Evolutionary conservation across 2,888 invertebrate genomes (phyloP), one percentile per base, ranked within the genome.

Genomic region (Ormyrus thymus): DNA sequence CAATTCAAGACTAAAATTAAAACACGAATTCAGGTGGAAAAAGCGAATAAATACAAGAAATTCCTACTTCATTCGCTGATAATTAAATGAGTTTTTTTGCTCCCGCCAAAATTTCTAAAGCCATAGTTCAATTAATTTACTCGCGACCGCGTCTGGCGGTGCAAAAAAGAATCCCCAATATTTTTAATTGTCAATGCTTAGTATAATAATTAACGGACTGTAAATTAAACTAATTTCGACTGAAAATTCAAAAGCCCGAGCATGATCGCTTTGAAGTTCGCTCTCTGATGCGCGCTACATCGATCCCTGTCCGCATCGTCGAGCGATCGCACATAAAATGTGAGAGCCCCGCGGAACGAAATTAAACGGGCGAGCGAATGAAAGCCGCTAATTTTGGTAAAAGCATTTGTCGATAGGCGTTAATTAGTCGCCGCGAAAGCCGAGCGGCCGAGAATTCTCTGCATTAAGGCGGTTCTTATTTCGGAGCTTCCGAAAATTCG

Each of bases 361-460:
- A 74, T 66, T 66, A 66, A 58, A 7, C 51, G 56, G 29, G 1
- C 0, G 15, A 46, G 56, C 50, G n/a, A 7, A 3, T 29, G 29
- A 50, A 74, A 8, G 46, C 15, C 45, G 43, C 45, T 46, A 59
- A 68, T 68, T 75, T 59, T 13, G 7, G 13, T 66, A 68, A 68
- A 66, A 75, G 51, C 68, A 75, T 59, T 75, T 53, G 10, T 68
- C 61, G 15, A 75, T 46, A 45, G 46, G 8, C 53, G 15, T 29
- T 46, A 68, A 58, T 74, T 58, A 15, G 43, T 58, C 58, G 3
- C 3, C 29, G 29, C 29, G 1, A 29, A 29, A 2, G 29, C 29
- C 29, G 29, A 0, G 3, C 29, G 2, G 0, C 1, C 29, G 29
- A 3, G 29, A 29, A 1, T 3, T 29, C 29, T 29, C 29, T 29